phyloP scores from a whole-genome alignment of 2,797 vertebrate species.

The Tapirus indicus region DNA sequence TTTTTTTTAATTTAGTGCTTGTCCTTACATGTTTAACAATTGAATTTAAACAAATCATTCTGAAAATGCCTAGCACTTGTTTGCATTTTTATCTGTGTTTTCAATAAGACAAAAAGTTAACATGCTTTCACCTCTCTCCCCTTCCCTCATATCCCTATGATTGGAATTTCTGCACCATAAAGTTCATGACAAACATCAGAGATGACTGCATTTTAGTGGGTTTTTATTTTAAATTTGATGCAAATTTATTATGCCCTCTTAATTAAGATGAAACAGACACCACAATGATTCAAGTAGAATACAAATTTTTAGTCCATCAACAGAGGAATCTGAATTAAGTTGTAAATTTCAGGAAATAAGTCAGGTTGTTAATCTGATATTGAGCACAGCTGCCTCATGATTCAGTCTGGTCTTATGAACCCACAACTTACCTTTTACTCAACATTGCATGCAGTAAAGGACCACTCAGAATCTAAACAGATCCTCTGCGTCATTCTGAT shows the following conservation, averaged over 20 bases:
- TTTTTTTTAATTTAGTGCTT: not conserved
- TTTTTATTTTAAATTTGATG: conserved; percentile 42
- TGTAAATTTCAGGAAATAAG: conserved; percentile 54
- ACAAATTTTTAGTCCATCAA: not conserved
- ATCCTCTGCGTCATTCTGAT: not conserved
- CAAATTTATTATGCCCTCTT: not conserved
- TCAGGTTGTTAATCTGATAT: conserved; percentile 55
- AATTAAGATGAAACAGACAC: conserved; percentile 19
- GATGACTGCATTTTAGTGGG: not conserved
- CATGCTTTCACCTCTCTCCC: not conserved
- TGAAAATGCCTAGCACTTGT: not conserved
- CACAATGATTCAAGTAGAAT: not conserved
- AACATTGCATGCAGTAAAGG: not conserved
- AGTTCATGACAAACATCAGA: not conserved
- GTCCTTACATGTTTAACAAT: not conserved
- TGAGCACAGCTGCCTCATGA: not conserved
- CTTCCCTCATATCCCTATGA: not conserved
- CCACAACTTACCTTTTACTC: not conserved
- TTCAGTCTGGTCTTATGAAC: not conserved
- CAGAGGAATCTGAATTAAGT: conserved; percentile 42
- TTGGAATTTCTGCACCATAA: not conserved
- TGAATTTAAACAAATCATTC: not conserved
- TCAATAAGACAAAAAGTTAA: not conserved
- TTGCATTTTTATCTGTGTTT: not conserved
- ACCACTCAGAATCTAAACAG: not conserved